Conservation (phyloP, 92 coral and sea anemone genomes). For the Palythoa heliodiscus region DNA sequence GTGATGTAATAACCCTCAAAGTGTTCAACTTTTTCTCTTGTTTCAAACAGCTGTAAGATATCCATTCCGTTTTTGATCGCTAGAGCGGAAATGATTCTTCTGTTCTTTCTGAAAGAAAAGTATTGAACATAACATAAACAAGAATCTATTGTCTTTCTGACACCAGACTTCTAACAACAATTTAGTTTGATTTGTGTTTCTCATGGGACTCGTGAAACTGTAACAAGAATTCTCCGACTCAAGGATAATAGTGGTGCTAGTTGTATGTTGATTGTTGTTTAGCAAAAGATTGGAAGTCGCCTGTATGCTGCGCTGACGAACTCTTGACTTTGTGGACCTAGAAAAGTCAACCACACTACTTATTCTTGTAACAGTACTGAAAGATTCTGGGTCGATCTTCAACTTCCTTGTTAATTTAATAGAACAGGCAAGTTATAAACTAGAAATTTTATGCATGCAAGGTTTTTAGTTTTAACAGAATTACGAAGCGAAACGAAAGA, state of each 20-base stretch:
- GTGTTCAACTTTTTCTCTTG: not conserved
- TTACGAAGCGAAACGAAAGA: not conserved
- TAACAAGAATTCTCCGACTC: not conserved
- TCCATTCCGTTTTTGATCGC: not conserved
- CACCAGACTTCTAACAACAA: conserved; percentile 5
- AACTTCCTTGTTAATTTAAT: not conserved
- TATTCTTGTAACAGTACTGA: not conserved
- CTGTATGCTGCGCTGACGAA: not conserved
- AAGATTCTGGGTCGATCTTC: not conserved
- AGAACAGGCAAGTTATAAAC: not conserved
- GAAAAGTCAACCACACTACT: not conserved
- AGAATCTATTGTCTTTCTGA: conserved; percentile 20
- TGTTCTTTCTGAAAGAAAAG: not conserved
- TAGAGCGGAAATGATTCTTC: conserved; percentile 23
- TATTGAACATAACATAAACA: not conserved
- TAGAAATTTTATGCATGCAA: not conserved
- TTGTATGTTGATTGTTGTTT: not conserved
- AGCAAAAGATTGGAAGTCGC: not conserved
- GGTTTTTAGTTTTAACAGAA: not conserved
- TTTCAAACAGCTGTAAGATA: not conserved
- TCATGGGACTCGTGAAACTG: conserved; percentile 2
- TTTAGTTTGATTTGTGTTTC: conserved; percentile 3
- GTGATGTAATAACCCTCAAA: not conserved
- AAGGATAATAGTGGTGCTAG: not conserved
- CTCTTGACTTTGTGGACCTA: not conserved